Conservation (phyloP, 2,888 invertebrate genomes). For the Melangyna quadrimaculata region DNA sequence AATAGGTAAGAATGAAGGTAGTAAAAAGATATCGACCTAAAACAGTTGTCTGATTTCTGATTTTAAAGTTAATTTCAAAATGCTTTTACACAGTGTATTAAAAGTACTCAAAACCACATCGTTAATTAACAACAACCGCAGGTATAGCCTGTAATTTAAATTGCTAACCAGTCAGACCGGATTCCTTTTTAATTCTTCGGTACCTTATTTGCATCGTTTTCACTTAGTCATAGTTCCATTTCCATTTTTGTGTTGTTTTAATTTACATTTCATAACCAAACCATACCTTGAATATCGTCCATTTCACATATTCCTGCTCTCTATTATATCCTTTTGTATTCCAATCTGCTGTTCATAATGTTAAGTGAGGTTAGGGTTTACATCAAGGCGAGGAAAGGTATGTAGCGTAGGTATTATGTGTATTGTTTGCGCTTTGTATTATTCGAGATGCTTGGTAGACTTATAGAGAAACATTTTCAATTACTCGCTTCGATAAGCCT, state of each 20-base stretch:
- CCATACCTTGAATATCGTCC: neutral
- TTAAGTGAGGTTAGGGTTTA: neutral
- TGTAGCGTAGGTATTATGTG: neutral
- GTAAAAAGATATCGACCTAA: neutral
- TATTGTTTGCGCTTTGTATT: neutral
- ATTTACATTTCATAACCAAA: neutral
- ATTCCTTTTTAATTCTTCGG: neutral
- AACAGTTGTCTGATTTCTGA: neutral
- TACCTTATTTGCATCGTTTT: neutral
- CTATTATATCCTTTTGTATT: slow-evolving; percentile 6
- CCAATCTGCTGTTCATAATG: neutral
- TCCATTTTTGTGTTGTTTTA: too few relatives aligned
- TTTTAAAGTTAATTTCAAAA: neutral
- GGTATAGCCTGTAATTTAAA: neutral
- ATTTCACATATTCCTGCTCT: neutral
- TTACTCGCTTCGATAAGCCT: neutral
- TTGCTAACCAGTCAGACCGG: neutral
- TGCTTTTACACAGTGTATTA: neutral
- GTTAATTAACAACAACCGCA: neutral
- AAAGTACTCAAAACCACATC: neutral
- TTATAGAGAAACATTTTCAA: slow-evolving; percentile 11
- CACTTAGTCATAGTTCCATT: neutral
- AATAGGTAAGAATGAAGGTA: too few relatives aligned
- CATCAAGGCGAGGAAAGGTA: neutral
- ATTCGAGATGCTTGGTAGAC: neutral